These are phyloP conservation scores for Macrobrachium rosenbergii DNA, from an alignment of 1,140 invertebrate species.

Conservation along the genomic window DNA sequence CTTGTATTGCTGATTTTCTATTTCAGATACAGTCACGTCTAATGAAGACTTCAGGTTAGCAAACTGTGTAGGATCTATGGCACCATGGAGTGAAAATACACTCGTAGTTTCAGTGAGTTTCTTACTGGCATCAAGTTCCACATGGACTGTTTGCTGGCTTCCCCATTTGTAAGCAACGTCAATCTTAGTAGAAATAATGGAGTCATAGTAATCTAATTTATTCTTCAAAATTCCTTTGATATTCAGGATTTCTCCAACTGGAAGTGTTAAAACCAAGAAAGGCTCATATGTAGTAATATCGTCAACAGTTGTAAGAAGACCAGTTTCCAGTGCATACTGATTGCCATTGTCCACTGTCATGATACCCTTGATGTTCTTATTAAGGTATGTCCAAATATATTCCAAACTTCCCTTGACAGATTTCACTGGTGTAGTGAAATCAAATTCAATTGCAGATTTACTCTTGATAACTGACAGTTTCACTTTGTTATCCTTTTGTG, in stretches of 20 bases:
- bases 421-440: not conserved
- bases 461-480: not conserved
- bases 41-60: no score
- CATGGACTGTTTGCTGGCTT: no score
- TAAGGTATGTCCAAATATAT: slow-evolving; percentile 24
- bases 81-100: no score
- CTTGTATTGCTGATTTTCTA: no score
- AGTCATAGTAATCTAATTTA: not conserved
- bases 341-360: not conserved
- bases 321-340: slow-evolving; percentile 13
- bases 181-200: no score
- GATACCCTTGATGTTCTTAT: slow-evolving; percentile 1
- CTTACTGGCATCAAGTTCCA: no score
- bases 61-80: no score
- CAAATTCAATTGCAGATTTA: not conserved
- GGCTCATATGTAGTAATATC: slow-evolving; percentile 14
- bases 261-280: slow-evolving; percentile 9
- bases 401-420: slow-evolving; percentile 17
- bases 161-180: no score
- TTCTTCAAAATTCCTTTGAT: not conserved
- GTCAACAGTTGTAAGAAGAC: not conserved
- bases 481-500: slow-evolving; percentile 25
- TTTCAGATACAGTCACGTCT: no score
- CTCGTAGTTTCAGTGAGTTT: no score
- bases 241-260: slow-evolving; percentile 24